Conservation (phyloP, 2,113 vertebrate genomes). For the Sturnus vulgaris region DNA sequence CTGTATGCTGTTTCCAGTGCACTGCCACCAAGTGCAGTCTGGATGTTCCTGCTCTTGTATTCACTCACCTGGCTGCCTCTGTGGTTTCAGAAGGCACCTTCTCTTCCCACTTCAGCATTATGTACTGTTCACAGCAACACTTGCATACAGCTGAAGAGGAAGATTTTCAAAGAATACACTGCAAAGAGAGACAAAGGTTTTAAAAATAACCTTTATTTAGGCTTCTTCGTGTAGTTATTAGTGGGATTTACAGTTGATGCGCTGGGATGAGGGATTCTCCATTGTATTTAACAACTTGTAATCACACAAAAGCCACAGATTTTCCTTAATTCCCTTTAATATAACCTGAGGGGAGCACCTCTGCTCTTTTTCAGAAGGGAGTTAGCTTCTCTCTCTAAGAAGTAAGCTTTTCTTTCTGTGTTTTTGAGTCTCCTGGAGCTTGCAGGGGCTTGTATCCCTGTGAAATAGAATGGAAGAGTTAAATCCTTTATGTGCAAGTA, state of each 20-base stretch:
- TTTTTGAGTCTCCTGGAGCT: neutral
- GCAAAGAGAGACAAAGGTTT: neutral
- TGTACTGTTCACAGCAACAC: neutral
- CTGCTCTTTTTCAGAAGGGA: neutral
- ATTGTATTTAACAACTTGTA: neutral
- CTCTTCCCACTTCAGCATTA: neutral
- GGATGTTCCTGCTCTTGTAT: neutral
- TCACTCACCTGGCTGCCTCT: neutral
- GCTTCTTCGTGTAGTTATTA: neutral
- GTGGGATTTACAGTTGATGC: neutral
- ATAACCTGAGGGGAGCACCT: neutral
- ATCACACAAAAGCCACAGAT: neutral
- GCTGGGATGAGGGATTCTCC: neutral
- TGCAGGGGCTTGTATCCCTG: neutral
- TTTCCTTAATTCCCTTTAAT: conserved; percentile 17
- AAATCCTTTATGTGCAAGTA: neutral
- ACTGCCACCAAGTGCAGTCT: neutral
- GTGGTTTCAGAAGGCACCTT: neutral
- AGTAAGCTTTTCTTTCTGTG: neutral
- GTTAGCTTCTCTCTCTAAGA: neutral
- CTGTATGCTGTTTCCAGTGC: neutral
- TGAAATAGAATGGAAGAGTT: neutral
- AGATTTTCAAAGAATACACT: neutral
- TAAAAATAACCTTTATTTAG: neutral
- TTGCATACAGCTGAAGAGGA: neutral